Percentiles rank a stretch among this genome's conserved stretches.
These are phyloP conservation scores for Monodelphis domestica DNA, from an alignment of 2,797 vertebrate species.

Conservation along the genomic window DNA sequence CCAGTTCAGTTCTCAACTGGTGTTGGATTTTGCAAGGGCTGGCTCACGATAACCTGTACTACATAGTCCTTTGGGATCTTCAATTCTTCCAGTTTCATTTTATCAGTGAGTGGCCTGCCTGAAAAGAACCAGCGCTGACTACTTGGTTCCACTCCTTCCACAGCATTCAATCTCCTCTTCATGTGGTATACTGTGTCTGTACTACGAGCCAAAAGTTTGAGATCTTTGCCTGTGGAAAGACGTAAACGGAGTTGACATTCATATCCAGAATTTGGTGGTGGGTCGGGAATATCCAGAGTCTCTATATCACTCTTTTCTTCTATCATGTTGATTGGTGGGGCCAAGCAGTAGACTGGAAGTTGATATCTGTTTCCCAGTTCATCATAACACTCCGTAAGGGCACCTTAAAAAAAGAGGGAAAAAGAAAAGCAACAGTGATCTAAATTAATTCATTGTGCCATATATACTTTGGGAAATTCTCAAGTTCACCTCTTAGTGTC, in stretches of 20 bases:
- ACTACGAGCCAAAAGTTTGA: slow-evolving; percentile 93
- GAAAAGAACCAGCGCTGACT: slow-evolving; percentile 99
- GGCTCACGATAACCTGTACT: slow-evolving; percentile 98
- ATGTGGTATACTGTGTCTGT: slow-evolving; percentile 96
- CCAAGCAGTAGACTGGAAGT: slow-evolving; percentile 98
- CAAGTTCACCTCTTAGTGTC: background rate
- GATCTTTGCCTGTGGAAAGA: slow-evolving; percentile 96
- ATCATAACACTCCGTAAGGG: slow-evolving; percentile 97
- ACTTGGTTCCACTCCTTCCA: slow-evolving; percentile 91
- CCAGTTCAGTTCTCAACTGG: slow-evolving; percentile 92
- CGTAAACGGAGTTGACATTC: slow-evolving; percentile 97
- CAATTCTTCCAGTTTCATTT: slow-evolving; percentile 96
- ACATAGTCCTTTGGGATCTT: slow-evolving; percentile 99
- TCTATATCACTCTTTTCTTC: slow-evolving; percentile 95
- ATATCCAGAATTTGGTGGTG: slow-evolving; percentile 91
- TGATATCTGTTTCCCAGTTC: slow-evolving; percentile 99
- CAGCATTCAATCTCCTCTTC: slow-evolving; percentile 93
- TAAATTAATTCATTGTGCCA: background rate
- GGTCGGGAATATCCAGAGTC: slow-evolving; percentile 92
- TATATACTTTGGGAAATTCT: background rate
- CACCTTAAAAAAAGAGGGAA: slow-evolving; percentile 86
- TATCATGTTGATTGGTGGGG: slow-evolving; percentile 98
- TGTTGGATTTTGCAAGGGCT: slow-evolving; percentile 91
- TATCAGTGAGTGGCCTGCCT: slow-evolving; percentile 95
- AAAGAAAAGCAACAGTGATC: background rate